Percentiles rank a stretch among this genome's conserved stretches.
Conservation (phyloP, 2,797 vertebrate species). For the Loris lydekkerianus region DNA sequence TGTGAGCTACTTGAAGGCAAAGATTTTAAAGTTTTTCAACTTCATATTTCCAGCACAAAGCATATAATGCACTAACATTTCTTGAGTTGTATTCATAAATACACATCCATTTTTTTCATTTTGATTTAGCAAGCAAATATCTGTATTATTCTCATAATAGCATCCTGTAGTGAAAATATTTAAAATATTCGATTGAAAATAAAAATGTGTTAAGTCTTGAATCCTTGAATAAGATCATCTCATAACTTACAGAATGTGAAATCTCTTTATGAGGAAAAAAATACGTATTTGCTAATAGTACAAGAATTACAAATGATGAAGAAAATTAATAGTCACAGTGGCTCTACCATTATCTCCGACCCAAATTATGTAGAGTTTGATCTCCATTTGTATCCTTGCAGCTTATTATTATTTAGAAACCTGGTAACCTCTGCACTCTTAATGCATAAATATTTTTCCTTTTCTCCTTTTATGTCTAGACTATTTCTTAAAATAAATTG, state of each 20-base stretch:
- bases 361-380: not conserved
- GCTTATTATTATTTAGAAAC: slow-evolving; percentile 57
- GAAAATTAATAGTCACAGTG: slow-evolving; percentile 4
- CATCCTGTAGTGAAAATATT: not conserved
- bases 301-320: slow-evolving; percentile 47
- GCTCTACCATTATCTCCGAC: not conserved
- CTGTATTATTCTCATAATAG: not conserved
- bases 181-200: slow-evolving; percentile 21
- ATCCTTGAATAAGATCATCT: slow-evolving; percentile 38
- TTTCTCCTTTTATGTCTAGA: slow-evolving; percentile 49
- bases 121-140: slow-evolving; percentile 25
- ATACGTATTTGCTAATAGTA: not conserved
- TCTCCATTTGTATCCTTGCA: not conserved
- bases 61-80: not conserved
- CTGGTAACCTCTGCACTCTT: slow-evolving; percentile 19
- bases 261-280: slow-evolving; percentile 29
- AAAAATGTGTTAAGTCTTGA: slow-evolving; percentile 9
- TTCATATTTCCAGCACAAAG: not conserved
- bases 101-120: not conserved
- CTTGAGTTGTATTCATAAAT: slow-evolving; percentile 9
- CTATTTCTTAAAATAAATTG: slow-evolving; percentile 44
- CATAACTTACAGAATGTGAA: not conserved
- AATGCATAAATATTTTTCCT: slow-evolving; percentile 48
- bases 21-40: not conserved
- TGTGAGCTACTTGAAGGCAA: not conserved